Evolutionary conservation across 1,140 invertebrate genomes (phyloP), one percentile per base, ranked within the genome.

Genomic region (Cepaea nemoralis): DNA sequence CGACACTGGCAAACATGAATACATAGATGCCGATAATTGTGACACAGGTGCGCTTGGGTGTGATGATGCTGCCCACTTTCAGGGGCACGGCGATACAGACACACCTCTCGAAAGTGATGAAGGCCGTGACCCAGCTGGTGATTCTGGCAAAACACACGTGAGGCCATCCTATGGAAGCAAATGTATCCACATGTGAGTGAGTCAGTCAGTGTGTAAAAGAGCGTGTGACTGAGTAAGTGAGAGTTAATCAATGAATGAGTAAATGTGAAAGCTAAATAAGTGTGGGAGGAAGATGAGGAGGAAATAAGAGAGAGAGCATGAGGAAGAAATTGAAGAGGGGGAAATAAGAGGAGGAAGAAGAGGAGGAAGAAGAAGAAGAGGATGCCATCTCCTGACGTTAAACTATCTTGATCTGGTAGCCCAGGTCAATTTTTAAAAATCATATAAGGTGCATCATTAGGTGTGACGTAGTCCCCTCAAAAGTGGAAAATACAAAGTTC

Each of bases 71-170:
- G 12, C 50, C 39, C 1, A 77, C 50, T 39, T 63, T 77, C 31
- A 77, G 33, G 27, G 77, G 77, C 63, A 67, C 12, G 35, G 77
- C 77, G 14, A 79, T 69, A 50, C 77, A 79, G 0, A 79, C 35
- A n/a, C 77, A 79, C 48, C 77, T 67, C 42, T 79, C 77, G 19
- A 79, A 48, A 12, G 77, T 69, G n/a, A 79, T 55, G 40, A 79
- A 79, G 24, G 59, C 77, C 1, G 77, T 79, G 31, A 79, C 69
- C 59, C 59, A 69, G 27, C 77, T 79, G 1, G 63, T 69, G 31
- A 79, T 69, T 31, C 77, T 1, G 12, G 77, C 59, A 27, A 79
- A 69, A 45, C 77, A 79, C 8, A 79, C 63, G 33, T 79, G 37
- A 35, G 77, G 77, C 63, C 63, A 69, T 0, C 77, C 77, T 77